These are phyloP conservation scores for Phymanthus crucifer DNA, from an alignment of 92 coral and sea anemone species.

Conservation along the genomic window DNA sequence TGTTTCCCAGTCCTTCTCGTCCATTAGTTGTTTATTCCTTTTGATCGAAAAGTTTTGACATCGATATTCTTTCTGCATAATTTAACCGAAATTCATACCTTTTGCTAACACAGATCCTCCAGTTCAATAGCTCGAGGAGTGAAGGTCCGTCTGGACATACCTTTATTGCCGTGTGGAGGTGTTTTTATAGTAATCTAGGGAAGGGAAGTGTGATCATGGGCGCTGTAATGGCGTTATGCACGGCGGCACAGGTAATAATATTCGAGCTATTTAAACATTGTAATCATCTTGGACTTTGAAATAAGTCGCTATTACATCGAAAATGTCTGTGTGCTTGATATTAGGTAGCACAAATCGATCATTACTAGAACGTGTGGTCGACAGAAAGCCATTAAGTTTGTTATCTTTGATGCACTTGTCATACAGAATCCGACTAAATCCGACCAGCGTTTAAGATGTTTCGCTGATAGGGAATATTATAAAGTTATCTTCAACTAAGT, in stretches of 20 bases:
- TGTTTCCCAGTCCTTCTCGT: background rate
- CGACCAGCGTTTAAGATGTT: too few relatives aligned
- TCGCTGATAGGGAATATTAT: too few relatives aligned
- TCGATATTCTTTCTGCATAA: background rate
- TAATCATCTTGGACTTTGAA: background rate
- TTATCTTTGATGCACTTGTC: too few relatives aligned
- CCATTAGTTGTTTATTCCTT: background rate
- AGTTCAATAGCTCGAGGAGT: background rate
- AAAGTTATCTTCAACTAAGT: too few relatives aligned
- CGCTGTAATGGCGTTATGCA: constrained; percentile 38
- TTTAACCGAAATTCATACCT: background rate
- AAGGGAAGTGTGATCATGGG: constrained; percentile 12
- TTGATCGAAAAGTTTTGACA: background rate
- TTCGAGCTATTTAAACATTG: background rate
- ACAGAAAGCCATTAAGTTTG: too few relatives aligned
- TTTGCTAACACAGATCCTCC: background rate
- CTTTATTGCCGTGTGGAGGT: background rate
- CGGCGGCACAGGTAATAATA: constrained; percentile 33
- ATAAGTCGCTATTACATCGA: background rate
- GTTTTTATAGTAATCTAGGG: background rate
- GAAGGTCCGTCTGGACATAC: background rate
- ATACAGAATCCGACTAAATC: too few relatives aligned
- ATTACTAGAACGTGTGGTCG: too few relatives aligned
- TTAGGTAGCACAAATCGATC: too few relatives aligned
- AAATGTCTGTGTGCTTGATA: too few relatives aligned